Evolutionary conservation across 1,140 invertebrate genomes (phyloP), one percentile per base, ranked within the genome.

Genomic region (Macrosteles quadrilineatus): DNA sequence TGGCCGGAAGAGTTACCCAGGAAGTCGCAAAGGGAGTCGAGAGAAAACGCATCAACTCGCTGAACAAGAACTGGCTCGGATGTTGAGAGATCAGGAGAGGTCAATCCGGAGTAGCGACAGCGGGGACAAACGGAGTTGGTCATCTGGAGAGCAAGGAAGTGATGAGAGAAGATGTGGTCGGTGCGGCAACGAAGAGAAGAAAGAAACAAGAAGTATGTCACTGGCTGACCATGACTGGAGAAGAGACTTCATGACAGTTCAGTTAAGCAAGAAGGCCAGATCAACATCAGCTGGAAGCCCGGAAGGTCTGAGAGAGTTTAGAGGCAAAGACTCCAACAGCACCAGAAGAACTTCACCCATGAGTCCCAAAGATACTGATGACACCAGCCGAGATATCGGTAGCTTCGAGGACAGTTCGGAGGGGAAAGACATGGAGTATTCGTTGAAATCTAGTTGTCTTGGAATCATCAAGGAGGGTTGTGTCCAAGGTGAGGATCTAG

Each of bases 1-100:
- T 17, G 86, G 85, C 1, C 76, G 86, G 0, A 87, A 85, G 74
- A 87, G 86, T 74, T 85, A 86, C 76, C 85, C 86, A 0, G 85
- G 85, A 2, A 86, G 85, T 30, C 75, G 86, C 2, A 87, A 87
- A 75, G 86, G 86, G 11, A 86, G 85, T 47, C 77, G 84, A 0
- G 86, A 87, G 69, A 83, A 77, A 63, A 77, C 74, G 17, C 79
- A 80, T 65, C 76, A 80, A 63, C 72, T 80, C n/a, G 69, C 62
- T 36, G 69, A 73, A 32, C 55, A 67, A 30, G 72, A 73, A 29
- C 17, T 73, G 21, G 67, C 70, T 2, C 64, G 70, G 12, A 36
- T 57, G n/a, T 23, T 71, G n/a, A 6, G 69, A 40, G 69, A 59
- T 1, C 68, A 68, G 17, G 69, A 70, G 25, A 27, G 68, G 32